These are phyloP conservation scores for Pharmacophagus antenor DNA, from an alignment of 2,888 invertebrate genomes.

Conservation along the genomic window DNA sequence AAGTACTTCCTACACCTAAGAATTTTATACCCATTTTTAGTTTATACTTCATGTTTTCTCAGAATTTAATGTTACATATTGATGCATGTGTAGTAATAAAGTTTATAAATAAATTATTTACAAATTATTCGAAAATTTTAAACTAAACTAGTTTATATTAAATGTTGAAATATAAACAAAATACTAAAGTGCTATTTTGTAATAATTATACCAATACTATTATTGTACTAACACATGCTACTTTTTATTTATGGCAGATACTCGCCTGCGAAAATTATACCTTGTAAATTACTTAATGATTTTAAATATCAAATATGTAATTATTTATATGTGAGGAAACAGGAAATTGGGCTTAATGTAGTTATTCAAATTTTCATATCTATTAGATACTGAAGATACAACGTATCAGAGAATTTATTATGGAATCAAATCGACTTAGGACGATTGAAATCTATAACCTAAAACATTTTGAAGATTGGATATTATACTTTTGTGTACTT, in stretches of 20 bases:
- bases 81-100: neutral
- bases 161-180: too few species aligned
- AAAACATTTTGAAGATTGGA: neutral
- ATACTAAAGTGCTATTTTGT: too few species aligned
- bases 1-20: neutral
- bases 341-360: constrained; percentile 4
- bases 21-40: neutral
- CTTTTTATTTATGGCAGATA: too few species aligned
- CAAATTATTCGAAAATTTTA: too few species aligned
- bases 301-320: constrained; percentile 4
- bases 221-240: too few species aligned
- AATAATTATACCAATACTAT: too few species aligned
- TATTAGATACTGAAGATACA: constrained; percentile 1
- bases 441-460: neutral
- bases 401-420: constrained; percentile 1
- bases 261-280: neutral
- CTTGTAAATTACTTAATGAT: neutral
- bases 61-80: neutral
- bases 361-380: constrained; percentile 1
- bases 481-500: neutral
- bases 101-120: too few species aligned
- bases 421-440: neutral
- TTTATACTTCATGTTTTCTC: neutral
- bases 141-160: too few species aligned
- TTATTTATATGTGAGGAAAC: constrained; percentile 11